These are phyloP conservation scores for Lithobates pipiens DNA, from an alignment of 2,797 vertebrate genomes.

Conservation along the genomic window DNA sequence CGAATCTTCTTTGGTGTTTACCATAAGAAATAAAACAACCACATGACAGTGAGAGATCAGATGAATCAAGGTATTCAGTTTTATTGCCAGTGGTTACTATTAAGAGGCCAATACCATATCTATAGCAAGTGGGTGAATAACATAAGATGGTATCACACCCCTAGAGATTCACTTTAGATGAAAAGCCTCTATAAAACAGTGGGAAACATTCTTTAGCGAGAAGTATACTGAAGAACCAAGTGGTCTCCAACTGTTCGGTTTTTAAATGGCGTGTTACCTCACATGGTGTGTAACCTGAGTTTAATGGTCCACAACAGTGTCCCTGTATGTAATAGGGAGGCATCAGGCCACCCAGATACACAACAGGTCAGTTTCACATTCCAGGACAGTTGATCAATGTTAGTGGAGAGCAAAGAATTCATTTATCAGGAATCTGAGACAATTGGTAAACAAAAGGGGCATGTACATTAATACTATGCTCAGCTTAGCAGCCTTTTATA, in stretches of 20 bases:
- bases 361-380: slow-evolving; percentile 51
- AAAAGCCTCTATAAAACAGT: slow-evolving; percentile 61
- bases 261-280: slow-evolving; percentile 54
- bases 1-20: background rate
- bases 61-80: slow-evolving; percentile 4
- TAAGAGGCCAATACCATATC: background rate
- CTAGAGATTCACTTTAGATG: slow-evolving; percentile 43
- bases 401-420: background rate
- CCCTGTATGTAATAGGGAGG: slow-evolving; percentile 21
- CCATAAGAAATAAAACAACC: background rate
- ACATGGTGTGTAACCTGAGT: slow-evolving; percentile 61
- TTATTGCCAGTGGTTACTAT: background rate
- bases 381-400: slow-evolving; percentile 44
- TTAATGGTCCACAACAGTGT: slow-evolving; percentile 56
- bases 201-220: slow-evolving; percentile 56
- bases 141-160: slow-evolving; percentile 28
- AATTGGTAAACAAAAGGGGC: slow-evolving; percentile 10
- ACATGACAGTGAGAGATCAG: slow-evolving; percentile 4
- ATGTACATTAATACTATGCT: background rate
- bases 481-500: background rate
- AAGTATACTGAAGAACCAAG: slow-evolving; percentile 49
- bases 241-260: slow-evolving; percentile 59
- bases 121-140: background rate
- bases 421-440: slow-evolving; percentile 45
- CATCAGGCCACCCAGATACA: slow-evolving; percentile 57